phyloP scores from a whole-genome alignment of 2,113 vertebrate species.

The Lophochroa leadbeateri region DNA sequence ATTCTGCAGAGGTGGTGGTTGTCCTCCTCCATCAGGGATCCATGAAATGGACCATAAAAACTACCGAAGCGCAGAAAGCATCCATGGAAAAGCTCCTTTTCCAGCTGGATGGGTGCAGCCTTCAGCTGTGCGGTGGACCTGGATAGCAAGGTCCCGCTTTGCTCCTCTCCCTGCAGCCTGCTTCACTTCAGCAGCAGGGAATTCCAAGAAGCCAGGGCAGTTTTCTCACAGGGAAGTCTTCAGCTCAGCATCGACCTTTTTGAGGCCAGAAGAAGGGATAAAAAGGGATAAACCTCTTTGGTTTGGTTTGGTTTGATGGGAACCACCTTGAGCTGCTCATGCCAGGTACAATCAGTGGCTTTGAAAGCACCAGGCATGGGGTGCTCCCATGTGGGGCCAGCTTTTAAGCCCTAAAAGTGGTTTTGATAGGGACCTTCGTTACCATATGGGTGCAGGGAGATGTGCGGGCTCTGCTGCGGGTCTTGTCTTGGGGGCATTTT shows the following conservation, averaged over 20 bases:
- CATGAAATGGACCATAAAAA: not conserved
- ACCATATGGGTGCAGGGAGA: accelerated
- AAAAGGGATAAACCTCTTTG: not conserved
- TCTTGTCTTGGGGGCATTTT: accelerated
- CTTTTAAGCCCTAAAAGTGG: not conserved
- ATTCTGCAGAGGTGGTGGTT: not conserved
- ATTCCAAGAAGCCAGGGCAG: not conserved
- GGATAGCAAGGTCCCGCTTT: not conserved
- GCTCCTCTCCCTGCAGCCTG: conserved; percentile 50
- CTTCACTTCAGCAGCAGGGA: conserved; percentile 3
- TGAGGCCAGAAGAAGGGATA: not conserved
- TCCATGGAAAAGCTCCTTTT: not conserved
- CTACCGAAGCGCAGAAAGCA: not conserved
- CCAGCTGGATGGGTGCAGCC: not conserved
- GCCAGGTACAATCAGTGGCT: accelerated
- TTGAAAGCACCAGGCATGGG: accelerated
- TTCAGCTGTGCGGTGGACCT: not conserved
- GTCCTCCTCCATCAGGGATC: not conserved
- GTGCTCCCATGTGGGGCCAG: accelerated
- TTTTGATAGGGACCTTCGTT: not conserved
- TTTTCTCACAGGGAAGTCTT: accelerated
- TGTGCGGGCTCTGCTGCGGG: not conserved
- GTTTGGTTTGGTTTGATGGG: not conserved
- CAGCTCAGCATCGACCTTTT: not conserved
- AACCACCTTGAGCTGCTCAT: accelerated